phyloP scores from a whole-genome alignment of 2,113 vertebrate species.

The Heterochromis multidens region DNA sequence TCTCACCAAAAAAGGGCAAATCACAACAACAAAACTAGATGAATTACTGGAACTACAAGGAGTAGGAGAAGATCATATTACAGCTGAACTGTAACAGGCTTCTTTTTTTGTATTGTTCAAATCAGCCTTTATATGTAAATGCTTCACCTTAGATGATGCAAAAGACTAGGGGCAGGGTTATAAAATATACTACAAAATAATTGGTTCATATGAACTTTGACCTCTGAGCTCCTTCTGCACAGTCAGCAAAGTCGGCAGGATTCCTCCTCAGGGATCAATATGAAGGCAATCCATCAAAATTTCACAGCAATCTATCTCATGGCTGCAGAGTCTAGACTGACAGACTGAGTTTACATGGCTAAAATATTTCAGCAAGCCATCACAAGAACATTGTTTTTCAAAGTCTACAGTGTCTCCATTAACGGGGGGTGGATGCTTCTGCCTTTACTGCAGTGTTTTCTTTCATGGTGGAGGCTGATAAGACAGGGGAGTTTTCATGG shows the following conservation, averaged over 20 bases:
- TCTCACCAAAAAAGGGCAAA: too few species aligned
- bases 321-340: neutral
- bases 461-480: neutral
- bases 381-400: neutral
- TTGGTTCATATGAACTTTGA: neutral
- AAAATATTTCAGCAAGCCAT: neutral
- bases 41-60: too few species aligned
- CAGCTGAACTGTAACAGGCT: too few species aligned
- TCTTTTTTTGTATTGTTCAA: neutral
- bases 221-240: neutral
- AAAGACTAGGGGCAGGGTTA: neutral
- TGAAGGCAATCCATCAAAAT: neutral
- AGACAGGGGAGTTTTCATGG: neutral
- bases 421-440: neutral
- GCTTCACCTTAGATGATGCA: accelerated
- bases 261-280: neutral
- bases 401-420: neutral
- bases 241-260: neutral
- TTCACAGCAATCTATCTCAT: neutral
- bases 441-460: neutral
- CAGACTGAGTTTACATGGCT: neutral
- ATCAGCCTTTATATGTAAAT: accelerated
- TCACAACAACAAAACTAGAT: too few species aligned
- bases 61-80: too few species aligned
- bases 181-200: neutral